Base-by-base conservation (phyloP, 1,140 invertebrate genomes). In the Atta texana region DNA sequence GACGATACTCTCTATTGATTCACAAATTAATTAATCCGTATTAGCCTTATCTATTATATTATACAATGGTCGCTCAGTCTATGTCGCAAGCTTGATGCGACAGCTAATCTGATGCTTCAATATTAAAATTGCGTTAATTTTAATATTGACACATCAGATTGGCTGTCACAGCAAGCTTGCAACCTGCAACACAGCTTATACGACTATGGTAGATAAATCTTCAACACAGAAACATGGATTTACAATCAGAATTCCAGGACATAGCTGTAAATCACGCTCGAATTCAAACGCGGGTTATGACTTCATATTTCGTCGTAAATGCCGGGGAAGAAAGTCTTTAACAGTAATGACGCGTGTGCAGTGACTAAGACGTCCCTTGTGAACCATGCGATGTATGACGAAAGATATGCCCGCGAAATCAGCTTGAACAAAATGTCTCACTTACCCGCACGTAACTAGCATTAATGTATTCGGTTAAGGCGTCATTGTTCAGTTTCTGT, bases 381-480 rank as follows among this genome's bases (percentile, higher is more conserved):
- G 39, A 28, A 51, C 8, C 4, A 44, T 0, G 14, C 12, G 28
- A 80, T 82, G n/a, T 0, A 6, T 24, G 10, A 28, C 12, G 63
- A 53, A 16, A 0, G 14, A 81, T 34, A 39, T 12, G 14, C 31
- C 4, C 28, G 14, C 21, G 24, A 80, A 28, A 80, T 61, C 53
- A 57, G 6, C 2, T 39, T 10, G 16, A 85, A 57, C 53, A 28
- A 85, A 24, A 57, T 7, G 64, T 68, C 24, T 59, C 7, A 92
- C 93, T 96, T 94, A 98, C 98, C 93, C 97, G 97, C 91, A 98
- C 97, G 95, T 97, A 98, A 95, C 98, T 98, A 85, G 98, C 98
- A 94, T 99, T 99, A 88, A 99, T 99, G 93, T 99, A 99, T 93
- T 98, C 98, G 51, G 97, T 97, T 86, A 97, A 97, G 8, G 97